These are phyloP conservation scores for Holothuria scabra DNA, from an alignment of 53 echinoderm and acorn worm species.

Conservation along the genomic window DNA sequence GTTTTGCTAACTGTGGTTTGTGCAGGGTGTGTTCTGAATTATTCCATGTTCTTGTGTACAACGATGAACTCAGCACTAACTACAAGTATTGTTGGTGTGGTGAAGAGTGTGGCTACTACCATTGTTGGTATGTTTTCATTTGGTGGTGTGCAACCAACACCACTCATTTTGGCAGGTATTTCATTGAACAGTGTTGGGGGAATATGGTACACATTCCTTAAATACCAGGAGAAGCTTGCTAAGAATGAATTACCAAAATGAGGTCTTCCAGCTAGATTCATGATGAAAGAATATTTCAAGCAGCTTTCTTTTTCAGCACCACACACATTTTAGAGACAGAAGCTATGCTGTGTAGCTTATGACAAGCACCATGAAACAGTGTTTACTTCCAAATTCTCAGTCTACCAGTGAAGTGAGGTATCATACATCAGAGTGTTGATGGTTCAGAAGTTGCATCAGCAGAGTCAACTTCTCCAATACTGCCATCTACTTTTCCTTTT, in stretches of 20 bases:
- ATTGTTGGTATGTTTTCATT: slow-evolving; percentile 76
- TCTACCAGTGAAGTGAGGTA: no score
- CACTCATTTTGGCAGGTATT: slow-evolving; percentile 60
- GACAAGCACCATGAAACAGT: no score
- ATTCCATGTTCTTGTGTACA: slow-evolving; percentile 85
- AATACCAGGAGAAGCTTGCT: slow-evolving; percentile 64
- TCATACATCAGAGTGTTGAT: no score
- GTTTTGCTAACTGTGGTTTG: slow-evolving; percentile 60
- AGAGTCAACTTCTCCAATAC: no score
- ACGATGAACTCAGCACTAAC: slow-evolving; percentile 91
- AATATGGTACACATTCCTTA: slow-evolving; percentile 72
- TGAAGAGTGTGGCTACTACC: slow-evolving; percentile 81
- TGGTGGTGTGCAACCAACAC: slow-evolving; percentile 68
- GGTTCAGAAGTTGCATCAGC: no score
- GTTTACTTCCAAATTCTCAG: no score
- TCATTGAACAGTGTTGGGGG: slow-evolving; percentile 72
- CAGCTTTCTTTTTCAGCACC: no score
- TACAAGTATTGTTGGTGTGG: slow-evolving; percentile 80
- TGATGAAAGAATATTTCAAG: no score
- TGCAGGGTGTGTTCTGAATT: slow-evolving; percentile 80
- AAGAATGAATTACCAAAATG: slow-evolving; percentile 2
- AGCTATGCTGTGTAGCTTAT: no score
- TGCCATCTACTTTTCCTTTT: no score
- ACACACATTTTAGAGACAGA: no score
- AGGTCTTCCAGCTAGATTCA: neutral